Evolutionary conservation across 2,888 invertebrate species (phyloP), one percentile per base, ranked within the genome.

Genomic region (Hypomecis atomaria): DNA sequence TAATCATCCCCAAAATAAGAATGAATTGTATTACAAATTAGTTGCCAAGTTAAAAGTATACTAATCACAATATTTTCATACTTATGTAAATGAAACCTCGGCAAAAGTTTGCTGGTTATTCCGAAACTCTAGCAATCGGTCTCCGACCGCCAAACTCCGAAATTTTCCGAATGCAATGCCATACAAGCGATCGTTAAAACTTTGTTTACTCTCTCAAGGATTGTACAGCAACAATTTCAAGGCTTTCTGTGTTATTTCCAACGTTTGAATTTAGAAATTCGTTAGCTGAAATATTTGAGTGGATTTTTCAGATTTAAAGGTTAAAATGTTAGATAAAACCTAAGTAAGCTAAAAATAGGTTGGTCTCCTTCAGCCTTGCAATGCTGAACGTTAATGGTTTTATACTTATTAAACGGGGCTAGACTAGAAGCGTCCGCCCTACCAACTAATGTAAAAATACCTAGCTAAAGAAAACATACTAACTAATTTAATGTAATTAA

Each of bases 131-230:
- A 43, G 34, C 50, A 60, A 55, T 53, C 52, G 53, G 38, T 59
- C 49, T 47, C 40, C 42, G 23, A 53, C 53, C 44, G 56, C 53
- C n/a, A 43, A 62, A 52, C 57, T 66, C 59, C n/a, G 52, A 59
- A 61, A 55, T 63, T 53, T 55, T 59, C 55, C 23, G 52, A 59
- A 57, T 63, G 61, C 55, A 59, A 52, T 61, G 64, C 64, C 52
- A 58, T 52, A 62, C 62, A 57, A 63, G 52, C 60, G 61, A 66
- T 66, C 65, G 67, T 66, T 70, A 61, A 71, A 73, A 72, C 70
- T 71, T 71, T 72, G 72, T 70, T 62, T 67, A 65, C 47, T 52
- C 48, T 71, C 62, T 66, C 66, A 71, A 71, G 66, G 69, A 71
- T 69, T 67, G 49, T 42, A 10, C 10, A n/a, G 63, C 62, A 77